Evolutionary conservation across 2,797 vertebrate species (phyloP).

Genomic region (Geotrypetes seraphini): DNA sequence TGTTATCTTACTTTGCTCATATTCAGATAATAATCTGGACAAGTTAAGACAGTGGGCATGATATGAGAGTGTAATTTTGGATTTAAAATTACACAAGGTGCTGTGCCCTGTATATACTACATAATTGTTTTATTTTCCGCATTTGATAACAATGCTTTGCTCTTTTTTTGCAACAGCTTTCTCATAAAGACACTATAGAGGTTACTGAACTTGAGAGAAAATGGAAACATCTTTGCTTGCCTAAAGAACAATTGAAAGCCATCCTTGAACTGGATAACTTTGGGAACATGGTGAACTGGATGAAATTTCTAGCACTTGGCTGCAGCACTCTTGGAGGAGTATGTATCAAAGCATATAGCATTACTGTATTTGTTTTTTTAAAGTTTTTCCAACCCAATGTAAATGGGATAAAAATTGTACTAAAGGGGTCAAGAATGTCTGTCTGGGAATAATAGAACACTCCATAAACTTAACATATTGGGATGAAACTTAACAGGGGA

Average conservation of each 20-base stretch:
- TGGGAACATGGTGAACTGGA: slow-evolving; percentile 53
- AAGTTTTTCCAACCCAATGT: too few relatives aligned
- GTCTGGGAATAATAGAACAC: too few relatives aligned
- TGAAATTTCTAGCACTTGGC: slow-evolving; percentile 73
- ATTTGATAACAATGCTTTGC: not conserved
- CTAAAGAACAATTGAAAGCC: slow-evolving; percentile 53
- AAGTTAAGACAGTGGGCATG: not conserved
- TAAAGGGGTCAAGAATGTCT: too few relatives aligned
- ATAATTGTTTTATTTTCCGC: not conserved
- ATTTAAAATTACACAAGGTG: not conserved
- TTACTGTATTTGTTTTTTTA: too few relatives aligned
- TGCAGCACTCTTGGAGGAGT: slow-evolving; percentile 75
- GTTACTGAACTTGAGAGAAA: slow-evolving; percentile 52
- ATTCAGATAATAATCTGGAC: not conserved
- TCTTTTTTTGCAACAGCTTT: slow-evolving; percentile 14
- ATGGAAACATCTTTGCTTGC: slow-evolving; percentile 71
- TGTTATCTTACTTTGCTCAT: too few relatives aligned
- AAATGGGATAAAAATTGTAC: too few relatives aligned
- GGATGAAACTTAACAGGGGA: too few relatives aligned
- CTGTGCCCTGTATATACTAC: not conserved
- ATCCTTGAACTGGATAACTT: slow-evolving; percentile 62
- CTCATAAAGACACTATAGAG: slow-evolving; percentile 25
- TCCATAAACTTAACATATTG: too few relatives aligned
- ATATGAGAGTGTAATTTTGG: not conserved
- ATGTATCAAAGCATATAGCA: slow-evolving; percentile 28